These are phyloP conservation scores for Polymixis lichenea DNA, from an alignment of 2,888 invertebrate genomes.

Conservation along the genomic window DNA sequence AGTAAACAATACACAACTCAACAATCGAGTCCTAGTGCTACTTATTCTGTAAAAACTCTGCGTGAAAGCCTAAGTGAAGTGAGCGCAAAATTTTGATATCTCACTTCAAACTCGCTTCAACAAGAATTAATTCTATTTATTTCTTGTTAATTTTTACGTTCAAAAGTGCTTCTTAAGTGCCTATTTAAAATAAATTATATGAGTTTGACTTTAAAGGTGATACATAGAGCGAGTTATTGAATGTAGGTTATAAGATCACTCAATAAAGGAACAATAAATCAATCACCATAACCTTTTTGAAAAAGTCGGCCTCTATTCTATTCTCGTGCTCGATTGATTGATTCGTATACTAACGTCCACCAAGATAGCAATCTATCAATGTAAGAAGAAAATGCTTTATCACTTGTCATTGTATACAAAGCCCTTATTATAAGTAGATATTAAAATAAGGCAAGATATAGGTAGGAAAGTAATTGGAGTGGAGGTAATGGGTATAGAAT, in stretches of 20 bases:
- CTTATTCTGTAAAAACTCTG: background rate
- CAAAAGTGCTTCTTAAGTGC: too few species aligned
- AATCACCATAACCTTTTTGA: conserved; percentile 56
- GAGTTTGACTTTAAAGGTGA: background rate
- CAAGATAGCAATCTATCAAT: conserved; percentile 51
- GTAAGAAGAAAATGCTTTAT: conserved; percentile 43
- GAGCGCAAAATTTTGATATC: background rate
- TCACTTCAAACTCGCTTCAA: background rate
- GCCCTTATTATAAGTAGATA: too few species aligned
- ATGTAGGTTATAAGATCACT: conserved; percentile 38
- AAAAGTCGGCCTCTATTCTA: conserved; percentile 53
- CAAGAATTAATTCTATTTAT: too few species aligned
- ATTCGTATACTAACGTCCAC: conserved; percentile 47
- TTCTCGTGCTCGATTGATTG: conserved; percentile 50
- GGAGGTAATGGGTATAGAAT: background rate
- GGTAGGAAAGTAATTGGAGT: background rate
- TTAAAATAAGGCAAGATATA: background rate
- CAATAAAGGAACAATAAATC: conserved; percentile 45
- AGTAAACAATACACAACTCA: background rate
- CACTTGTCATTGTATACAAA: conserved; percentile 26
- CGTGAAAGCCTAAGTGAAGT: background rate
- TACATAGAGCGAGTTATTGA: conserved; percentile 1
- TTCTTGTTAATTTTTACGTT: too few species aligned
- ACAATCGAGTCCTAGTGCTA: background rate
- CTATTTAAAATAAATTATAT: too few species aligned